A percentile compares a stretch with the other conserved stretches of the same genome.
Evolutionary conservation across 2,797 vertebrate species (phyloP).

Genomic region (Synanceia verrucosa): DNA sequence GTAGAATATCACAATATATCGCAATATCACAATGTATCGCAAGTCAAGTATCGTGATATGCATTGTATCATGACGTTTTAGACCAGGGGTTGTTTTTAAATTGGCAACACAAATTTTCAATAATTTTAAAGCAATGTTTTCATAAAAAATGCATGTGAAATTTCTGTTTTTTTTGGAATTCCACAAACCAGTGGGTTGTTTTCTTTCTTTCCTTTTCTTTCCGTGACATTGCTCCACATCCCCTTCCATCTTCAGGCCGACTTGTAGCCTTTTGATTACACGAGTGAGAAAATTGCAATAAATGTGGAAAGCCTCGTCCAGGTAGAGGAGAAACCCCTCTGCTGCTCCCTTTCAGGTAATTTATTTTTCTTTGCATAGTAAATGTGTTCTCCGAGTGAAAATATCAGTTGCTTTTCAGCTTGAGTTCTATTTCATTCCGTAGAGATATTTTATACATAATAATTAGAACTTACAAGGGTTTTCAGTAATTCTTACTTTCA

Average conservation of each 20-base stretch:
- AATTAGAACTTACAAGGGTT: conserved; percentile 54
- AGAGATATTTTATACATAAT: conserved; percentile 51
- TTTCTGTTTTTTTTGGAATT: not conserved
- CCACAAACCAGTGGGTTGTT: conserved; percentile 30
- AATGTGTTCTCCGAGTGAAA: conserved; percentile 56
- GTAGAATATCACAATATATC: no score
- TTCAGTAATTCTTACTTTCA: conserved; percentile 45
- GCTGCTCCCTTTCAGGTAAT: conserved; percentile 57
- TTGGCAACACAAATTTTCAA: no score
- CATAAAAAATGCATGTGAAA: not conserved
- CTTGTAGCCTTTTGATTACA: conserved; percentile 63
- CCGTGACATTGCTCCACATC: conserved; percentile 32
- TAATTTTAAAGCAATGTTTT: no score
- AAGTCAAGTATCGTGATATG: no score
- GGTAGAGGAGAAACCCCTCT: not conserved
- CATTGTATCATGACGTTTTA: no score
- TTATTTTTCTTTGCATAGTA: conserved; percentile 74
- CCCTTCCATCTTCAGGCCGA: conserved; percentile 46
- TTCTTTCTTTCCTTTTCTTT: conserved; percentile 54
- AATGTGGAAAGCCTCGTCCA: conserved; percentile 49
- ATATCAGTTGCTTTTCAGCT: conserved; percentile 51
- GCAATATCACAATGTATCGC: no score
- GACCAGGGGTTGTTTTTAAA: no score
- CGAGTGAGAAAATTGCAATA: conserved; percentile 57
- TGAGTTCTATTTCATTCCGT: conserved; percentile 45